phyloP scores from a whole-genome alignment of 1,140 invertebrate genomes.

The Lepidurus packardi region DNA sequence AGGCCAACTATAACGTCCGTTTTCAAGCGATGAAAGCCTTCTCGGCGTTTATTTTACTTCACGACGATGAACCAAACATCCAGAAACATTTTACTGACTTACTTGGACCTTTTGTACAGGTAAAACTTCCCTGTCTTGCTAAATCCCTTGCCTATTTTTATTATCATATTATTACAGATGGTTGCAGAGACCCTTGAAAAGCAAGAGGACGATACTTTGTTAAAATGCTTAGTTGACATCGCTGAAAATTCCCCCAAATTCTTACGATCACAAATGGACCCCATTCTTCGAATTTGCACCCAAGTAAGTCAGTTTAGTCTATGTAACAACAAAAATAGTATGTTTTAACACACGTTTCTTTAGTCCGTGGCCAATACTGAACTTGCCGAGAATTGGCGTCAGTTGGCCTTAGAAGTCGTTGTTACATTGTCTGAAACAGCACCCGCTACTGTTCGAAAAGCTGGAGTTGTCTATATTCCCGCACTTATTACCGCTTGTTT shows the following conservation, averaged over 20 bases:
- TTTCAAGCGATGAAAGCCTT: slow-evolving; percentile 78
- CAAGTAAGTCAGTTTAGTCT: slow-evolving; percentile 54
- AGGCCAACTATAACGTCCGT: slow-evolving; percentile 55
- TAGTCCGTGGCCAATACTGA: slow-evolving; percentile 63
- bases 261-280: slow-evolving; percentile 73
- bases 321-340: neutral
- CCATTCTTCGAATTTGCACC: slow-evolving; percentile 72
- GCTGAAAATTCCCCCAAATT: slow-evolving; percentile 90
- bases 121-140: slow-evolving; percentile 39
- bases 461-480: slow-evolving; percentile 64
- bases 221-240: slow-evolving; percentile 89
- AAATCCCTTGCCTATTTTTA: neutral
- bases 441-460: slow-evolving; percentile 90
- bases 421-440: slow-evolving; percentile 92
- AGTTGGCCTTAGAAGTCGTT: slow-evolving; percentile 86
- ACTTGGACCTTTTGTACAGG: slow-evolving; percentile 66
- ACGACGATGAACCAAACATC: slow-evolving; percentile 81
- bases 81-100: slow-evolving; percentile 82
- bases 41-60: slow-evolving; percentile 80
- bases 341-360: slow-evolving; percentile 32
- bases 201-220: slow-evolving; percentile 79
- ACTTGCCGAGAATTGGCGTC: slow-evolving; percentile 76
- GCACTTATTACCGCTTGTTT: slow-evolving; percentile 73
- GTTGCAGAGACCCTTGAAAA: slow-evolving; percentile 71
- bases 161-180: slow-evolving; percentile 53